These are phyloP conservation scores for Agrochola lychnidis DNA, from an alignment of 2,888 invertebrate species.

Conservation along the genomic window DNA sequence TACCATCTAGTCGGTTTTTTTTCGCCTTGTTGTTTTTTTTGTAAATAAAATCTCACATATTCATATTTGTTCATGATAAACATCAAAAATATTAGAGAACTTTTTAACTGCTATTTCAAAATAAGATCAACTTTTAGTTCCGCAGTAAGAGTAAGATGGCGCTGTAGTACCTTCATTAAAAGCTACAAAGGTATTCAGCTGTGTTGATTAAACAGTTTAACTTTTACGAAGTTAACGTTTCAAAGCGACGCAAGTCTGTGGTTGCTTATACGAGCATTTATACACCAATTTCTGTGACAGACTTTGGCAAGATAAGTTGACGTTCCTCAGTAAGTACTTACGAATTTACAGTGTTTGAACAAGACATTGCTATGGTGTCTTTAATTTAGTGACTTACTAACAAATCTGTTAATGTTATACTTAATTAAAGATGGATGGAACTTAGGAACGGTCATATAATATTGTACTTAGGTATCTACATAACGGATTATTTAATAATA, in stretches of 20 bases:
- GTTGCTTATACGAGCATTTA: conserved; percentile 44
- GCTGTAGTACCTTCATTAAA: conserved; percentile 25
- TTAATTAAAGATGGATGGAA: not conserved
- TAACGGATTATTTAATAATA: not conserved
- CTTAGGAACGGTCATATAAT: not conserved
- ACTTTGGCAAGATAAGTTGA: conserved; percentile 50
- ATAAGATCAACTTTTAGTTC: conserved; percentile 3
- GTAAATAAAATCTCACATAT: not conserved
- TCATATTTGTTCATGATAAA: not conserved
- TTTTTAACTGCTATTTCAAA: not conserved
- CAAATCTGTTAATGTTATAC: not conserved
- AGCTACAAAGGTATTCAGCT: conserved; percentile 17
- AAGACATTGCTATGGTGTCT: conserved; percentile 24
- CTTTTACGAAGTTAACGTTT: conserved; percentile 59
- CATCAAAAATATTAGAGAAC: not conserved
- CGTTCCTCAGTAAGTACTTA: conserved; percentile 32
- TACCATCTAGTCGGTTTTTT: conserved; percentile 5
- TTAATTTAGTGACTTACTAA: conserved; percentile 18
- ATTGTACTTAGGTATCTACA: not conserved
- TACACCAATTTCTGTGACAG: conserved; percentile 42
- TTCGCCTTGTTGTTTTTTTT: not conserved
- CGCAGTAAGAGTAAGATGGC: conserved; percentile 26
- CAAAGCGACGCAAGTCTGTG: conserved; percentile 46
- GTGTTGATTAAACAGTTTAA: conserved; percentile 61
- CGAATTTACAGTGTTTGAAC: conserved; percentile 51